A percentile compares a stretch with the other conserved stretches of the same genome.
phyloP scores from a whole-genome alignment of 1,140 invertebrate genomes.

The Drosophila watanabei region DNA sequence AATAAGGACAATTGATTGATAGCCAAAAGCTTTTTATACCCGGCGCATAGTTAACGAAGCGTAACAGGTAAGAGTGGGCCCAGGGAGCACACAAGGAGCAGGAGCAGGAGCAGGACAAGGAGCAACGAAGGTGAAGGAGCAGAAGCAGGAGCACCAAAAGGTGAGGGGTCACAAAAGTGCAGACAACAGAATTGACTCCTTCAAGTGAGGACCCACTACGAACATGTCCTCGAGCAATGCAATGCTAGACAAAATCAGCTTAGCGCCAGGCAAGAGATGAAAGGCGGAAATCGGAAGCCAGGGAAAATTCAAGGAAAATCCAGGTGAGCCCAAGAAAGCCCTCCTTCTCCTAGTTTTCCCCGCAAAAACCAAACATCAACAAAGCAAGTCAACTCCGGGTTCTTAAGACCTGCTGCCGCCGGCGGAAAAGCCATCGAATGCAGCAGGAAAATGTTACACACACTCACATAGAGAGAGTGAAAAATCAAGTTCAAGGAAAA shows the following conservation, averaged over 20 bases:
- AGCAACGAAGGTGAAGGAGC: neutral
- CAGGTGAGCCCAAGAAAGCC: neutral
- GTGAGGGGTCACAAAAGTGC: conserved; percentile 23
- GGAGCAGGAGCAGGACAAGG: neutral
- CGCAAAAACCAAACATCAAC: conserved; percentile 45
- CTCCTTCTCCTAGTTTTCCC: conserved; percentile 5
- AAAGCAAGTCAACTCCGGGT: conserved; percentile 34
- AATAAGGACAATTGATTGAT: conserved; percentile 74
- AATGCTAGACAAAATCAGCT: conserved; percentile 53
- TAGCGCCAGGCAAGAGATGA: conserved; percentile 11
- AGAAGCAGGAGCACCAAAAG: neutral
- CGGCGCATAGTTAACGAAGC: conserved; percentile 77
- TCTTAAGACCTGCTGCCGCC: conserved; percentile 1
- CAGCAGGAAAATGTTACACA: conserved; percentile 22
- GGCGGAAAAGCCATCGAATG: conserved; percentile 39
- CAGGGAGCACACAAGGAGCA: no score
- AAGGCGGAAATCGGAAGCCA: conserved; percentile 26
- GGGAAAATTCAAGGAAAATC: conserved; percentile 1
- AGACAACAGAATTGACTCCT: conserved; percentile 53
- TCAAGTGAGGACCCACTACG: conserved; percentile 11
- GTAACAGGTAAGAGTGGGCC: conserved; percentile 66
- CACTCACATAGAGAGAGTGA: neutral
- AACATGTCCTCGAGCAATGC: conserved; percentile 47
- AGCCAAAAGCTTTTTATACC: conserved; percentile 77
- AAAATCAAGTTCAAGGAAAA: conserved; percentile 37